Conservation (phyloP, 2,113 vertebrate species). For the Oplegnathus fasciatus region DNA sequence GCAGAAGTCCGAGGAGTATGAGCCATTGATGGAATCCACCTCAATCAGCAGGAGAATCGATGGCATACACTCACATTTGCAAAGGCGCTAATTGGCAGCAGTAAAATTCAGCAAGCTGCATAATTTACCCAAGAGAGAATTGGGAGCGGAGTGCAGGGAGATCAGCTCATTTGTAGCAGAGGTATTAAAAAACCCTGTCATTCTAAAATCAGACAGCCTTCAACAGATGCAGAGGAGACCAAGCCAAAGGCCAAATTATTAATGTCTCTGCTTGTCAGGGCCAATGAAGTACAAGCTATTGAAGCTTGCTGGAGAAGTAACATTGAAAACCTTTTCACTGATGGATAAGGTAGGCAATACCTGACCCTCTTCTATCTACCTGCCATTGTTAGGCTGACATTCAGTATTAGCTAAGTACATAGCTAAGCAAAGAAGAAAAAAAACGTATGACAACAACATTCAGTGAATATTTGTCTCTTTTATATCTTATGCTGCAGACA, state of each 20-base stretch:
- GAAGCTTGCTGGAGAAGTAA: slow-evolving; percentile 17
- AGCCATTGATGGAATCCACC: slow-evolving; percentile 70
- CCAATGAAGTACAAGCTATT: slow-evolving; percentile 25
- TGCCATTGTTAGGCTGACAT: not conserved
- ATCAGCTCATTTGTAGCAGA: slow-evolving; percentile 67
- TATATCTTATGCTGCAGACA: not conserved
- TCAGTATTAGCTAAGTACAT: not conserved
- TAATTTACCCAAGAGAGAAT: slow-evolving; percentile 67
- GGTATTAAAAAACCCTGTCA: slow-evolving; percentile 51
- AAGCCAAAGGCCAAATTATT: slow-evolving; percentile 58
- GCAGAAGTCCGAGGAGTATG: slow-evolving; percentile 63
- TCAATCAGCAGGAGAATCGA: slow-evolving; percentile 78
- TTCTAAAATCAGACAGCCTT: slow-evolving; percentile 58
- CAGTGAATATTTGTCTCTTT: not conserved
- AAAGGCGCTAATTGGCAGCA: slow-evolving; percentile 75
- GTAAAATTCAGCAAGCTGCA: slow-evolving; percentile 73
- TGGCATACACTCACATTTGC: slow-evolving; percentile 76
- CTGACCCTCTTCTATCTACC: not conserved
- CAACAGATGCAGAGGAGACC: slow-evolving; percentile 41
- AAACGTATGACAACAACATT: not conserved
- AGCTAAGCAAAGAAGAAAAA: not conserved
- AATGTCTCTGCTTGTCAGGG: slow-evolving; percentile 50
- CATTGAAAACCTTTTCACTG: slow-evolving; percentile 25
- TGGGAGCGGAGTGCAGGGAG: slow-evolving; percentile 17
- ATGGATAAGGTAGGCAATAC: not conserved